phyloP scores from a whole-genome alignment of 1,140 invertebrate species.

The Drosophila littoralis region DNA sequence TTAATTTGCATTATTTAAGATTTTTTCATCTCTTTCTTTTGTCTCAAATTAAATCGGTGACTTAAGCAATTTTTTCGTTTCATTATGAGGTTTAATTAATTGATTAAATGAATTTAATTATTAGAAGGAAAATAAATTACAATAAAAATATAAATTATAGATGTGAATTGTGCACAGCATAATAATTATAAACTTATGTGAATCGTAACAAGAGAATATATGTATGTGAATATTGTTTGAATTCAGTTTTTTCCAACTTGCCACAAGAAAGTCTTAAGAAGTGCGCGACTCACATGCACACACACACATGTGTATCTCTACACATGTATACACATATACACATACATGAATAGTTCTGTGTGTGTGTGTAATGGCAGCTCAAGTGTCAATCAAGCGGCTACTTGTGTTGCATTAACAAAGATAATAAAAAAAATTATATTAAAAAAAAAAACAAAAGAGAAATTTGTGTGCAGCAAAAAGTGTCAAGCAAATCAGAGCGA shows the following conservation, averaged over 20 bases:
- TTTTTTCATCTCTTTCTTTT: too few species aligned
- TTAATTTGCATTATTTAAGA: too few species aligned
- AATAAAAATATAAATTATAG: too few species aligned
- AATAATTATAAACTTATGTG: background rate
- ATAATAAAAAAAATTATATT: constrained; percentile 33
- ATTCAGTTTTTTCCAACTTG: background rate
- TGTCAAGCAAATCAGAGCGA: constrained; percentile 62
- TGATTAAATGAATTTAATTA: too few species aligned
- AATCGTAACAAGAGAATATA: background rate
- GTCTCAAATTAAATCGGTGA: too few species aligned
- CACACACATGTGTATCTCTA: background rate
- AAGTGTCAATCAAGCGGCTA: constrained; percentile 73
- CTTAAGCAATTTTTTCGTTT: too few species aligned
- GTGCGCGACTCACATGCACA: background rate
- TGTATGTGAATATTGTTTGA: background rate
- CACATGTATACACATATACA: background rate
- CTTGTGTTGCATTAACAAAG: constrained; percentile 70
- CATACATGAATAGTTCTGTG: background rate
- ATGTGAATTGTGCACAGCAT: too few species aligned
- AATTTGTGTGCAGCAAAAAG: constrained; percentile 43
- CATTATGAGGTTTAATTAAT: too few species aligned
- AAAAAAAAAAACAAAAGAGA: constrained; percentile 47
- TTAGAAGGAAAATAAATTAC: too few species aligned
- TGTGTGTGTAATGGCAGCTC: constrained; percentile 53
- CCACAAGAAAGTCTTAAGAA: constrained; percentile 2